Base-by-base conservation (phyloP, 2,113 vertebrate species). In the Odocoileus virginianus region DNA sequence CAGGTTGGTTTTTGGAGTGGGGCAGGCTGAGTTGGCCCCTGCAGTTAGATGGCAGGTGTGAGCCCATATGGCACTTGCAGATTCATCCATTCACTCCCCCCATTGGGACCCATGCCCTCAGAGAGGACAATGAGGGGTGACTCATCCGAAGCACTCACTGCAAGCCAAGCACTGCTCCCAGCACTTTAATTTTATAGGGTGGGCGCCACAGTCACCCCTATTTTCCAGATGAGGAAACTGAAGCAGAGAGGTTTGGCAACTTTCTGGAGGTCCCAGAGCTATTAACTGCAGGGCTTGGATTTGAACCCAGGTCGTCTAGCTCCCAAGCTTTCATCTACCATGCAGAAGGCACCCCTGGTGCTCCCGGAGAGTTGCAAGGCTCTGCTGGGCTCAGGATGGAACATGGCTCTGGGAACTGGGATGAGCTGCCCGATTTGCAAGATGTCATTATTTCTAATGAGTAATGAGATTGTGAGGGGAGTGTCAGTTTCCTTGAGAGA, bases 221-320 rank as follows among this genome's bases (percentile, higher is more conserved):
- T 57, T 94, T 84, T 92, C 94, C 64, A 88, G 94, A 83, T 88
- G 45, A 55, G 27, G 64, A 95, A 90, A 94, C 19, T 19, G 45
- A 97, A 88, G 36, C 78, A 58, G 84, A 85, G 82, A 33, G 3
- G 6, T 85, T 55, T 64, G 47, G 14, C 64, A 85, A 45, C n/a
- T 92, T 54, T 14, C 54, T 36, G 4, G 14, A 43, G 10, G 45
- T 83, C 43, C 55, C 90, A 36, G 25, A 86, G 67, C 27, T 55
- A n/a, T 45, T 30, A 28, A 16, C 64, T 2, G 71, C 28, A 71
- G 4, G 43, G 21, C 12, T 33, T 4, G 55, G 21, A 50, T 94
- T 45, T 91, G 89, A 83, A 91, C 54, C 16, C 45, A 17, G 13
- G 23, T 15, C 27, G 58, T 43, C 87, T 67, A 54, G 74, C 23